Evolutionary conservation across 2,797 vertebrate species (phyloP).

Genomic region (Anguilla obscura): DNA sequence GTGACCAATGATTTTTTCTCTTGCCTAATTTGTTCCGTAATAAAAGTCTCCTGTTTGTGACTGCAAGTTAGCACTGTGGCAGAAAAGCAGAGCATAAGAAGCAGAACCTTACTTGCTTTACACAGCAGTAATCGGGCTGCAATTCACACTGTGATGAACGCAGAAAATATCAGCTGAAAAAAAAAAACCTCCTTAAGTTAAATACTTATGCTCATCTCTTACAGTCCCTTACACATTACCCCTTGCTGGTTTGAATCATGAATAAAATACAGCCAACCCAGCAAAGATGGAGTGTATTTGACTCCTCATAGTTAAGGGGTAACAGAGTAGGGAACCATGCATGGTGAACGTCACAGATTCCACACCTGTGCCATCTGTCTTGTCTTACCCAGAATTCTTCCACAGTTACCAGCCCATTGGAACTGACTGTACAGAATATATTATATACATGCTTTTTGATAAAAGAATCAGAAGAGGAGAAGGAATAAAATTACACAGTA

Average conservation of each 20-base stretch:
- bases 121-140: neutral
- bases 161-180: neutral
- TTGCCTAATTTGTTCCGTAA: neutral
- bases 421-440: neutral
- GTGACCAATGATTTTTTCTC: neutral
- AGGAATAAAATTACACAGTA: neutral
- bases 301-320: neutral
- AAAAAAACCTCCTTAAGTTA: neutral
- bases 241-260: constrained; percentile 7
- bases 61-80: neutral
- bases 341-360: neutral
- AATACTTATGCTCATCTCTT: constrained; percentile 13
- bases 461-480: constrained; percentile 18
- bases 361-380: neutral
- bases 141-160: neutral
- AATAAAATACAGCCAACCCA: constrained; percentile 17
- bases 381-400: constrained; percentile 1
- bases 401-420: constrained; percentile 23
- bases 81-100: neutral
- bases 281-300: neutral
- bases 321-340: neutral
- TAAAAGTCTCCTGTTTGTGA: neutral
- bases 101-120: constrained; percentile 11
- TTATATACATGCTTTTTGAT: constrained; percentile 21
- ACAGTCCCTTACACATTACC: constrained; percentile 15